Percentiles rank a stretch among this genome's conserved stretches.
phyloP scores from a whole-genome alignment of 1,140 invertebrate genomes.

The Bombus pyrosoma region DNA sequence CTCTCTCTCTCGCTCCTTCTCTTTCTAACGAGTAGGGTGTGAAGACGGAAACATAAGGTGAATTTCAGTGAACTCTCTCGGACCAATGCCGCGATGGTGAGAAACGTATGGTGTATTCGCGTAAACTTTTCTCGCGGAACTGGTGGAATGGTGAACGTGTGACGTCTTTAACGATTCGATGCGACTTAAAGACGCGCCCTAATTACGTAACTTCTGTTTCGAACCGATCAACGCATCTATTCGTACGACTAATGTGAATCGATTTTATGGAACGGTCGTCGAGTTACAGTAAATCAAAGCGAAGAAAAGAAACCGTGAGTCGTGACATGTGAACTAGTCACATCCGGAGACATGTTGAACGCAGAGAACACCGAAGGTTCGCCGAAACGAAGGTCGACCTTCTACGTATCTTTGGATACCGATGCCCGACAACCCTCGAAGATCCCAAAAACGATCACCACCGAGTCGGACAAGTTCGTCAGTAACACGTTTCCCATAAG shows the following conservation, averaged over 20 bases:
- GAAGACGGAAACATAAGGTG: slow-evolving; percentile 6
- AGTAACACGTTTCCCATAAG: slow-evolving; percentile 74
- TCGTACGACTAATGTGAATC: neutral
- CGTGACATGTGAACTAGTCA: slow-evolving; percentile 43
- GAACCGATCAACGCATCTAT: neutral
- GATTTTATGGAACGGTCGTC: neutral
- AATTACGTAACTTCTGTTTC: neutral
- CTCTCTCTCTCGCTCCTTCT: no score
- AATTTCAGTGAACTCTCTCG: slow-evolving; percentile 19
- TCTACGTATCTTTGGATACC: slow-evolving; percentile 81
- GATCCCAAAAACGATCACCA: slow-evolving; percentile 61
- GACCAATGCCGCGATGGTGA: neutral
- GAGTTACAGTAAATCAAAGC: neutral
- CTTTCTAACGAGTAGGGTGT: neutral
- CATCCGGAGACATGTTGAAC: slow-evolving; percentile 62
- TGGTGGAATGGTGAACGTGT: neutral
- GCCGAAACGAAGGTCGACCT: slow-evolving; percentile 82
- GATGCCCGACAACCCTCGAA: slow-evolving; percentile 69
- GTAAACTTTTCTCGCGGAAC: neutral
- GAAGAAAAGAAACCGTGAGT: neutral
- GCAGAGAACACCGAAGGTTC: slow-evolving; percentile 71
- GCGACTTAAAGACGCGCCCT: neutral
- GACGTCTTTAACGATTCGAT: neutral
- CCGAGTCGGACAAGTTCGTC: slow-evolving; percentile 68
- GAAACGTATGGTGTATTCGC: neutral